A percentile compares a stretch with the other conserved stretches of the same genome.
These are phyloP conservation scores for Phrynocephalus guinanensis DNA, from an alignment of 2,797 vertebrate genomes.

Conservation along the genomic window DNA sequence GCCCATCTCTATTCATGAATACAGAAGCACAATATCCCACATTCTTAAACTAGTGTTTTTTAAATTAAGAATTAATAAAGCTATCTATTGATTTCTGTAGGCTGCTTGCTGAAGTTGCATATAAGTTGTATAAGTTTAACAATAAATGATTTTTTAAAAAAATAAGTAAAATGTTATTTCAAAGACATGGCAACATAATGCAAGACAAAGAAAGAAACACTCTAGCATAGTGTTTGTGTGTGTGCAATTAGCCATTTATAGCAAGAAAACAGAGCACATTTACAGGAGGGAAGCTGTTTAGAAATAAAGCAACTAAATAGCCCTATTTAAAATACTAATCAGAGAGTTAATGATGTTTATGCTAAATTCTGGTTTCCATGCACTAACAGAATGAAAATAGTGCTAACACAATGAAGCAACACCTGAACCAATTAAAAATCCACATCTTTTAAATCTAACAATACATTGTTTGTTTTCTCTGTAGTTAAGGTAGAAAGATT, in stretches of 20 bases:
- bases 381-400: constrained; percentile 16
- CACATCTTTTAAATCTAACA: not conserved
- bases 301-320: constrained; percentile 19
- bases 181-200: not conserved
- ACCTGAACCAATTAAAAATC: constrained; percentile 1
- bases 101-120: not conserved
- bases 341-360: constrained; percentile 20
- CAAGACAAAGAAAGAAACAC: not conserved
- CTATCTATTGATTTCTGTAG: not conserved
- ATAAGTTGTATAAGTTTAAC: not conserved
- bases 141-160: not conserved
- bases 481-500: not conserved
- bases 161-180: not conserved
- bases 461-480: not conserved
- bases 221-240: not conserved
- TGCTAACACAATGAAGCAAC: not conserved
- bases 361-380: not conserved
- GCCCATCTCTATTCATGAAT: too few relatives aligned
- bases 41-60: too few relatives aligned
- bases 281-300: constrained; percentile 23
- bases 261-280: not conserved
- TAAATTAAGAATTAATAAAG: not conserved
- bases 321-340: constrained; percentile 11
- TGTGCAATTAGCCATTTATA: too few relatives aligned
- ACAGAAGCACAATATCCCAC: too few relatives aligned